These are phyloP conservation scores for Tetramorium alpestre DNA, from an alignment of 1,140 invertebrate species.

Conservation along the genomic window DNA sequence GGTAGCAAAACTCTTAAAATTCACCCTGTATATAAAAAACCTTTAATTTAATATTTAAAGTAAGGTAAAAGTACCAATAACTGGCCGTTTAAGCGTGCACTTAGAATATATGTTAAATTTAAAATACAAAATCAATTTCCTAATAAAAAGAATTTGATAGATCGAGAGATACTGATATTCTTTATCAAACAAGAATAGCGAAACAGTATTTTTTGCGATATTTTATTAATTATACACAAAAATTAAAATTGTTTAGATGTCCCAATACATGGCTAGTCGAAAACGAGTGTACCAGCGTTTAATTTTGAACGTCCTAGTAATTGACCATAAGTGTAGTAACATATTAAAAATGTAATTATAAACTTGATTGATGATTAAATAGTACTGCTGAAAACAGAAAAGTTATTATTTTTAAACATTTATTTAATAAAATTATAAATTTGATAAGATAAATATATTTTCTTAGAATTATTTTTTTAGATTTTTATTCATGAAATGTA, in stretches of 20 bases:
- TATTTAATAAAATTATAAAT: too few species aligned
- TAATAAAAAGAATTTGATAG: neutral
- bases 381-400: too few species aligned
- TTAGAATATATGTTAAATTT: neutral
- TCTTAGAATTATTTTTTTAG: too few species aligned
- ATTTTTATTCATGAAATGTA: too few species aligned
- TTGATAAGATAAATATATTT: too few species aligned
- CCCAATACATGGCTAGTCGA: neutral
- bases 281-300: neutral
- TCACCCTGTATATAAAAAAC: too few species aligned
- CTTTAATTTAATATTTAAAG: too few species aligned
- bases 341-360: neutral
- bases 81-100: neutral
- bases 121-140: neutral
- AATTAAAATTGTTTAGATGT: neutral
- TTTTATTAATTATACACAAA: neutral
- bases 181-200: neutral
- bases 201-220: neutral
- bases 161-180: neutral
- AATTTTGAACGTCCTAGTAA: neutral
- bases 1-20: too few species aligned
- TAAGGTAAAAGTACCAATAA: neutral
- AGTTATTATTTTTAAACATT: too few species aligned
- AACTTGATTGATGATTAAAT: too few species aligned
- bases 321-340: neutral